These are phyloP conservation scores for Batillaria attramentaria DNA, from an alignment of 1,140 invertebrate genomes.

Conservation along the genomic window DNA sequence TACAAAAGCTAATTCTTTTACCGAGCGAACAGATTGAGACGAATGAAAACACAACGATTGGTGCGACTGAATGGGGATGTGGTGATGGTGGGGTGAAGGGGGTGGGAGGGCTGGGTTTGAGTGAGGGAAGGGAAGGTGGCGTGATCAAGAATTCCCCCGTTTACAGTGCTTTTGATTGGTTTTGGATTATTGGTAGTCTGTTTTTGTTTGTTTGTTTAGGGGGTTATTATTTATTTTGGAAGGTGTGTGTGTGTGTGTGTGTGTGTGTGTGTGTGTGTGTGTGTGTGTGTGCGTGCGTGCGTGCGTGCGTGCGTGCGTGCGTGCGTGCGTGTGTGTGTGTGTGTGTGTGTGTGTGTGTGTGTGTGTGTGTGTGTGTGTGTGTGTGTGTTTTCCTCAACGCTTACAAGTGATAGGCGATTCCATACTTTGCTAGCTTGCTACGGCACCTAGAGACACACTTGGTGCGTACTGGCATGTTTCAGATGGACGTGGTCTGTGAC, in stretches of 20 bases:
- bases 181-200: too few species aligned
- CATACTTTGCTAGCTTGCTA: background rate
- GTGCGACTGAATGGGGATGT: too few species aligned
- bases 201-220: too few species aligned
- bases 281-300: constrained; percentile 1
- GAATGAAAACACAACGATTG: too few species aligned
- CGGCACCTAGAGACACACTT: background rate
- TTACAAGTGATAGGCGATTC: background rate
- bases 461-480: background rate
- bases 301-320: background rate
- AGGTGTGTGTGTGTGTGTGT: background rate
- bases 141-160: too few species aligned
- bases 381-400: background rate
- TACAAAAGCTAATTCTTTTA: too few species aligned
- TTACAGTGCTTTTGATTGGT: too few species aligned
- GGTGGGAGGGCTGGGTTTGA: too few species aligned
- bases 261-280: constrained; percentile 11
- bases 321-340: background rate
- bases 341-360: background rate
- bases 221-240: background rate
- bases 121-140: too few species aligned
- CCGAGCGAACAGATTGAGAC: too few species aligned
- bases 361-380: background rate
- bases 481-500: background rate
- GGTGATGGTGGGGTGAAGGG: too few species aligned